These are phyloP conservation scores for Actenoides lindsayi DNA, from an alignment of 2,113 vertebrate species.

Conservation along the genomic window DNA sequence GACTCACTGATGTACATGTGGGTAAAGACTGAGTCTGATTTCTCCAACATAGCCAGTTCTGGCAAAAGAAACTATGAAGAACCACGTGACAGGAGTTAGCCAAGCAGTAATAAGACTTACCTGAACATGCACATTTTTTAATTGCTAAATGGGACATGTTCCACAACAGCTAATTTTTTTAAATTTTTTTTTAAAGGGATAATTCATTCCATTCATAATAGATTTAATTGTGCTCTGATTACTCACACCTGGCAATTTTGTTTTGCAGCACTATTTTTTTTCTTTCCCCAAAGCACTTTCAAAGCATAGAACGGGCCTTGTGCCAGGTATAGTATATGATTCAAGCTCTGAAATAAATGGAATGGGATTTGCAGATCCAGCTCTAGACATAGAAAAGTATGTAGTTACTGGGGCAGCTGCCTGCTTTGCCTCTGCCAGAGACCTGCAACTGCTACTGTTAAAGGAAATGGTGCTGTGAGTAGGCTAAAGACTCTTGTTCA, in stretches of 20 bases:
- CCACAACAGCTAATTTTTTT: not conserved
- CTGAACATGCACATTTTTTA: slow-evolving; percentile 15
- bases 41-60: not conserved
- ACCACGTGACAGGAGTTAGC: not conserved
- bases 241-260: slow-evolving; percentile 40
- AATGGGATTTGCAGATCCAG: not conserved
- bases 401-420: not conserved
- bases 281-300: not conserved
- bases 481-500: not conserved
- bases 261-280: not conserved
- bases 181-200: not conserved
- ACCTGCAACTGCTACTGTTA: not conserved
- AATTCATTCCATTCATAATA: slow-evolving; percentile 35
- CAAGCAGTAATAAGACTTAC: slow-evolving; percentile 17
- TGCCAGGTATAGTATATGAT: not conserved
- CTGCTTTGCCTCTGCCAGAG: not conserved
- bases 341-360: not conserved
- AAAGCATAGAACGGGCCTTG: not conserved
- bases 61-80: not conserved
- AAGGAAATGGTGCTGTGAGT: not conserved
- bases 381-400: not conserved
- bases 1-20: slow-evolving; percentile 21
- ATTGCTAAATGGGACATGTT: slow-evolving; percentile 29
- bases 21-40: not conserved
- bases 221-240: slow-evolving; percentile 51